phyloP scores from a whole-genome alignment of 2,888 invertebrate species.

The Synergus itoensis region DNA sequence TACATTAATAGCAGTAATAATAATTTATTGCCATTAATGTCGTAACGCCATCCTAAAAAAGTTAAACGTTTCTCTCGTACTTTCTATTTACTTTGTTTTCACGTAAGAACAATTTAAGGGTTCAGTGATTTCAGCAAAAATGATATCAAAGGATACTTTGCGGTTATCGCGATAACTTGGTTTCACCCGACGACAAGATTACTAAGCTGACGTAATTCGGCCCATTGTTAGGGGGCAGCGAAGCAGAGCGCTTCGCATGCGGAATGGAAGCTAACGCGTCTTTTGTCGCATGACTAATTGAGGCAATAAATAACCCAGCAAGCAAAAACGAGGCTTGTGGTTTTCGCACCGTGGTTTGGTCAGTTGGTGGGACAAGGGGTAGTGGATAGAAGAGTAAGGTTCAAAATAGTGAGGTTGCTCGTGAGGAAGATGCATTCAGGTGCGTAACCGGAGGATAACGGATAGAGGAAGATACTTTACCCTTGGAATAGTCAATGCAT shows the following conservation, averaged over 20 bases:
- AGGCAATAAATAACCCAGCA: conserved; percentile 66
- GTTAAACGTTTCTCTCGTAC: not conserved
- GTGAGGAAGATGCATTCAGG: conserved; percentile 62
- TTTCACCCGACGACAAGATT: conserved; percentile 31
- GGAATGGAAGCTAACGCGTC: conserved; percentile 50
- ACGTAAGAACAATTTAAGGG: not conserved
- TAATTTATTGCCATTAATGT: not conserved
- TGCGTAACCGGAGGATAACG: conserved; percentile 65
- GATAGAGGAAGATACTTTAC: conserved; percentile 64
- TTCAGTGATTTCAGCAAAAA: conserved; percentile 43
- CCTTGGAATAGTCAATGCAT: conserved; percentile 72
- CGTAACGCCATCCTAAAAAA: not conserved
- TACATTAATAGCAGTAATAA: not conserved
- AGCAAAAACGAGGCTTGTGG: conserved; percentile 59
- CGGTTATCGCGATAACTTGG: conserved; percentile 36
- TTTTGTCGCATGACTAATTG: conserved; percentile 70
- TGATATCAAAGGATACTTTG: conserved; percentile 39
- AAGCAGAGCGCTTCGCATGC: conserved; percentile 46
- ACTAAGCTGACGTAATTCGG: conserved; percentile 46
- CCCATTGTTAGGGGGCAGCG: conserved; percentile 48
- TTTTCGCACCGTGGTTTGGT: conserved; percentile 47
- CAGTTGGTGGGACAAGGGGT: conserved; percentile 43
- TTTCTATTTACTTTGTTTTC: not conserved
- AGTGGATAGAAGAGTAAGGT: not conserved
- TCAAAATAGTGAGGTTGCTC: conserved; percentile 34